phyloP scores from a whole-genome alignment of 1,140 invertebrate species.

The Conus betulinus region DNA sequence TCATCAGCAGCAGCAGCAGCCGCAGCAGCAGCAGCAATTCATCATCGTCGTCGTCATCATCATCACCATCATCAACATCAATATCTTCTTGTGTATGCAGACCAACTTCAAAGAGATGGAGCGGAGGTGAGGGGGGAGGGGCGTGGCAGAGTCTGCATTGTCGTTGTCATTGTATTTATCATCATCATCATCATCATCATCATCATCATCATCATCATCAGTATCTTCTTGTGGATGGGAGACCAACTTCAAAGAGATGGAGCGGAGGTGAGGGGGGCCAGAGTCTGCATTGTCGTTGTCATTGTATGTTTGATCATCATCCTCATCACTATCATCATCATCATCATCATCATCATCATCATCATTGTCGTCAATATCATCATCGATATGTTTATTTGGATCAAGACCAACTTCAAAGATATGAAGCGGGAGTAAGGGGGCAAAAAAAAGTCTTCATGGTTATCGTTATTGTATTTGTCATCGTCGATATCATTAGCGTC shows the following conservation, averaged over 20 bases:
- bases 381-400: slow-evolving; percentile 39
- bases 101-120: too few relatives aligned
- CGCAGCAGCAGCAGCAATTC: too few relatives aligned
- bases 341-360: slow-evolving; percentile 27
- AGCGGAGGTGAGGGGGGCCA: slow-evolving; percentile 30
- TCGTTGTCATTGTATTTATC: neutral
- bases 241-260: slow-evolving; percentile 64
- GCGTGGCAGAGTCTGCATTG: too few relatives aligned
- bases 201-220: too few relatives aligned
- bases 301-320: neutral
- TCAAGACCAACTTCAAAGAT: slow-evolving; percentile 65
- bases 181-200: too few relatives aligned
- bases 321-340: slow-evolving; percentile 13
- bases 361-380: slow-evolving; percentile 8
- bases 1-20: too few relatives aligned
- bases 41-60: neutral
- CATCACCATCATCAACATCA: too few relatives aligned
- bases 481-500: slow-evolving; percentile 3
- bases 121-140: too few relatives aligned
- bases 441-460: too few relatives aligned
- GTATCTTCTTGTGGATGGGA: too few relatives aligned
- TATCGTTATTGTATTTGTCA: neutral
- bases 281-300: neutral
- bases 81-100: too few relatives aligned
- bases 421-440: slow-evolving; percentile 46